Evolutionary conservation across 1,140 invertebrate species (phyloP), one percentile per base, ranked within the genome.

Genomic region (Magallana ariakensis): DNA sequence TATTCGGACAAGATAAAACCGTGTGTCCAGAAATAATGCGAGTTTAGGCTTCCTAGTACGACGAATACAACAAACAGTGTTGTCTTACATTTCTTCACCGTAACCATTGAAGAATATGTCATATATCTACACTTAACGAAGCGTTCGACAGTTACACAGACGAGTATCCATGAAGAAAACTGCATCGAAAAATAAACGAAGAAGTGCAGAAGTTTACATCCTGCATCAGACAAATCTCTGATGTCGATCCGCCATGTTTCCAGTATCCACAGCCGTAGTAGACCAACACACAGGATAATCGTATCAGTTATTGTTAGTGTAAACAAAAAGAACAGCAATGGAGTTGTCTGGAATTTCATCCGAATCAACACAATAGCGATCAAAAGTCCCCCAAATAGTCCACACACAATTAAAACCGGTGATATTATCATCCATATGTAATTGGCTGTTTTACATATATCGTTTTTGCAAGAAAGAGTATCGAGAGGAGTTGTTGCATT

Each of bases 121-220:
- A 91, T 92, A 81, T 87, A 83, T 70, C 85, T 88, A 1, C 90
- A 89, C 82, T 90, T 88, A 11, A 93, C 11, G 9, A 90, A 88
- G n/a, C 93, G 87, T 84, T 93, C 92, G 1, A 91, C 26, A 0
- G 92, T 90, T 0, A 92, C 88, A 13, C 87, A 85, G 16, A 92
- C 92, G 13, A 93, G 87, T 58, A 91, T 91, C 93, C 93, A 93
- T 1, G 93, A 91, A 0, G 92, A 93, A 80, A 86, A 89, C 62
- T 93, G 90, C 88, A 92, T 88, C 6, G 87, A 85, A 15, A 89
- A 60, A 85, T 93, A 93, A 1, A 92, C 84, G 6, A 91, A 13
- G 75, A 92, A 93, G 4, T 89, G 81, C 83, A 90, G 60, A 1
- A 92, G 19, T 84, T 90, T 91, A 83, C 93, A 93, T 1, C 86